These are phyloP conservation scores for Sebastes matsubarae DNA, from an alignment of 2,797 vertebrate species.

Conservation along the genomic window DNA sequence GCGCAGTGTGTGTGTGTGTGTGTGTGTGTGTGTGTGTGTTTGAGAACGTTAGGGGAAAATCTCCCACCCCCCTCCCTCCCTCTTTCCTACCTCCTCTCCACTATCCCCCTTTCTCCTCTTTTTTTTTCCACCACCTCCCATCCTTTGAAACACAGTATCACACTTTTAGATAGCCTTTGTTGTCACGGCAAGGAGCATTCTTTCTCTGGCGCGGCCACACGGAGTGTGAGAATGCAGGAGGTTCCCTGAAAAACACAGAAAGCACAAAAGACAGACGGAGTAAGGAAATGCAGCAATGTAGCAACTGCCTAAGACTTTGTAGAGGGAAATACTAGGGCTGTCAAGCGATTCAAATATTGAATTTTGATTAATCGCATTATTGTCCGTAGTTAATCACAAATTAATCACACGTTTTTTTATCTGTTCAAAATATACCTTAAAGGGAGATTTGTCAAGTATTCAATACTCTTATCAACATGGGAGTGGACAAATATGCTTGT, in stretches of 20 bases:
- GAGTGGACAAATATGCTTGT: too few relatives aligned
- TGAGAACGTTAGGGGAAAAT: slow-evolving; percentile 62
- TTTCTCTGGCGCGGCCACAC: slow-evolving; percentile 64
- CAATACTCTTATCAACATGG: too few relatives aligned
- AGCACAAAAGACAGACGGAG: slow-evolving; percentile 48
- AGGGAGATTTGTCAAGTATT: too few relatives aligned
- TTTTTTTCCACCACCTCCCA: slow-evolving; percentile 67
- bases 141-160: slow-evolving; percentile 80
- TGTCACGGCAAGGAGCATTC: slow-evolving; percentile 75
- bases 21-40: slow-evolving; percentile 34
- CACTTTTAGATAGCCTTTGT: slow-evolving; percentile 78
- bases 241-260: slow-evolving; percentile 48
- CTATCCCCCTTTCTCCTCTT: slow-evolving; percentile 62
- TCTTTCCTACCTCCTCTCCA: slow-evolving; percentile 57
- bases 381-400: too few relatives aligned
- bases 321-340: not conserved
- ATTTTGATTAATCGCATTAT: too few relatives aligned
- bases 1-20: slow-evolving; percentile 30
- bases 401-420: too few relatives aligned
- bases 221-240: slow-evolving; percentile 70
- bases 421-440: too few relatives aligned
- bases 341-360: too few relatives aligned
- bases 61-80: slow-evolving; percentile 44
- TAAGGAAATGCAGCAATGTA: slow-evolving; percentile 24
- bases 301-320: slow-evolving; percentile 8